Conservation (phyloP, 2,113 vertebrate species). For the Syngnathoides biaculeatus region DNA sequence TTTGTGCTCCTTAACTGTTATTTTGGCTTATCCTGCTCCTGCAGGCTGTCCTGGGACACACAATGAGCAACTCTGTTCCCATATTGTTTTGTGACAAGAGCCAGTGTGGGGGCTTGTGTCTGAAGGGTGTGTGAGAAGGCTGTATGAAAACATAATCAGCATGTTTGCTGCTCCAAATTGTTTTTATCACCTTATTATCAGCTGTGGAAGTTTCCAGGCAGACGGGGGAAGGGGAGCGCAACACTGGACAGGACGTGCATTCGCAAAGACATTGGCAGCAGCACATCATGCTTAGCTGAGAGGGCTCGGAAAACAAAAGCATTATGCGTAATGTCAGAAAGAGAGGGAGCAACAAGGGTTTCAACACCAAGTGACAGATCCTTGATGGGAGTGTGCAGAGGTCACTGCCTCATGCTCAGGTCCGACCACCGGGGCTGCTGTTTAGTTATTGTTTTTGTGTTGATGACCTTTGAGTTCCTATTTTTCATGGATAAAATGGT, state of each 20-base stretch:
- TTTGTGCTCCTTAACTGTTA: constrained; percentile 43
- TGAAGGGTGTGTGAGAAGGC: constrained; percentile 18
- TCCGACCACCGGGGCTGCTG: constrained; percentile 1
- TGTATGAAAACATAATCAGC: constrained; percentile 25
- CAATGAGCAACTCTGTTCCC: constrained; percentile 27
- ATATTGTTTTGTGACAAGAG: constrained; percentile 38
- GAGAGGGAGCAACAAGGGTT: constrained; percentile 25
- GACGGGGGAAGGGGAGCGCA: constrained; percentile 27
- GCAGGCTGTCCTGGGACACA: constrained; percentile 42
- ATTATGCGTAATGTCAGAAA: constrained; percentile 5
- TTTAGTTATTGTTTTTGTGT: not conserved
- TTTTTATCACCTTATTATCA: constrained; percentile 53
- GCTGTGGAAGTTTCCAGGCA: constrained; percentile 52
- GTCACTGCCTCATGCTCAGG: constrained; percentile 8
- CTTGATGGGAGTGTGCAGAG: constrained; percentile 1
- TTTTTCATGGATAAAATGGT: not conserved
- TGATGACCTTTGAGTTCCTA: not conserved
- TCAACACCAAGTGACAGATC: not conserved
- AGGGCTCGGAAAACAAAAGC: constrained; percentile 53
- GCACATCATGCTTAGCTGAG: constrained; percentile 18
- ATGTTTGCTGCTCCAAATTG: constrained; percentile 13
- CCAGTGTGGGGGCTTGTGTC: constrained; percentile 9
- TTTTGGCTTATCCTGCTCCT: constrained; percentile 57
- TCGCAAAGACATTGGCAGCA: constrained; percentile 27
- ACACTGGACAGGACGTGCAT: constrained; percentile 39